Conservation (phyloP, 2,888 invertebrate genomes). For the Patella ulyssiponensis region DNA sequence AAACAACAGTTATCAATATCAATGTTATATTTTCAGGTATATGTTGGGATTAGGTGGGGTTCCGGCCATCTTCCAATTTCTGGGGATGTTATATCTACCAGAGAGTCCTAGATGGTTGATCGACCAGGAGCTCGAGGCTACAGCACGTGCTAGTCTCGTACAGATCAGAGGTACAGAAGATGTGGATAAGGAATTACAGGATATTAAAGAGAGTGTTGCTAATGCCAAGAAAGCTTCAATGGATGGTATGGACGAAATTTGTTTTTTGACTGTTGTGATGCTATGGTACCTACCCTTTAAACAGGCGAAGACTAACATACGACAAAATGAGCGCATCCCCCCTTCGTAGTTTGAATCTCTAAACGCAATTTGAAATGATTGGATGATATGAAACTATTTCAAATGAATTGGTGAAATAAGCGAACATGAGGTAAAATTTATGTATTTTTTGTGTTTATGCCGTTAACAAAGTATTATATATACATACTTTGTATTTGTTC, state of each 20-base stretch:
- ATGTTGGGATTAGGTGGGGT: constrained; percentile 76
- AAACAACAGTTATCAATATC: background rate
- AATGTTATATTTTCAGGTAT: constrained; percentile 61
- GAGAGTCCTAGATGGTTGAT: constrained; percentile 74
- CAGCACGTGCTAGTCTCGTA: constrained; percentile 63
- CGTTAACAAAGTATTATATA: no score
- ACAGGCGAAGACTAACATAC: no score
- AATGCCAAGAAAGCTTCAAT: constrained; percentile 30
- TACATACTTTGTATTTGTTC: no score
- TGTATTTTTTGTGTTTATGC: no score
- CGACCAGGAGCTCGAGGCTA: constrained; percentile 45
- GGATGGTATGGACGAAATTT: background rate
- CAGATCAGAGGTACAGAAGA: constrained; percentile 67
- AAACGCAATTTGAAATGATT: no score
- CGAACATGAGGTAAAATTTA: no score
- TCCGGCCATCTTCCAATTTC: constrained; percentile 74
- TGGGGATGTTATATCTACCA: constrained; percentile 75
- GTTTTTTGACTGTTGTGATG: no score
- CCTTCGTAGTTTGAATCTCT: no score
- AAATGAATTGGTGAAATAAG: no score
- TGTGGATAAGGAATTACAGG: constrained; percentile 69
- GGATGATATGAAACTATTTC: no score
- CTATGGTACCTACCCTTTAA: no score
- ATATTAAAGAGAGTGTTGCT: constrained; percentile 61
- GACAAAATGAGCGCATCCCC: no score